phyloP scores from a whole-genome alignment of 2,113 vertebrate genomes.

The Ardeotis arabs region DNA sequence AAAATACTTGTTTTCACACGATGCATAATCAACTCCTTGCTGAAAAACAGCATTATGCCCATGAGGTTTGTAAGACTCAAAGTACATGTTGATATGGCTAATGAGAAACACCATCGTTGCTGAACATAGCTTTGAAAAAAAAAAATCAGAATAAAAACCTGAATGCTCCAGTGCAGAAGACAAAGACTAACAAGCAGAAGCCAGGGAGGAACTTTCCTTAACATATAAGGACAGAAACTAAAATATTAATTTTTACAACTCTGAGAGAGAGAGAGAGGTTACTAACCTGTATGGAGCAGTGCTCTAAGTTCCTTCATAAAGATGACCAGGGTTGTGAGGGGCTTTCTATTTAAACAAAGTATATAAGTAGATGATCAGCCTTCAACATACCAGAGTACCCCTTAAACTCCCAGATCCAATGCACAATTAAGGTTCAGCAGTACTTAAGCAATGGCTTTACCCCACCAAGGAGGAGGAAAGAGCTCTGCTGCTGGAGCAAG shows the following conservation, averaged over 20 bases:
- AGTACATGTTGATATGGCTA: not conserved
- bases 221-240: not conserved
- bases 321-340: not conserved
- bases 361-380: not conserved
- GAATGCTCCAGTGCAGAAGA: not conserved
- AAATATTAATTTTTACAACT: not conserved
- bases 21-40: not conserved
- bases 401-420: rapidly evolving
- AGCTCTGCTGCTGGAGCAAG: not conserved
- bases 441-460: not conserved
- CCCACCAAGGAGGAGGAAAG: not conserved
- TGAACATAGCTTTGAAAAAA: not conserved
- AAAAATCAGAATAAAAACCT: not conserved
- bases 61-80: not conserved
- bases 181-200: not conserved
- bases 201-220: not conserved
- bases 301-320: not conserved
- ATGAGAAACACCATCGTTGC: not conserved
- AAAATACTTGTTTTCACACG: not conserved
- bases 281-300: not conserved
- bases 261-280: not conserved
- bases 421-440: not conserved
- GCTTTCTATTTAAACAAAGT: not conserved
- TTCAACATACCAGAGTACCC: not conserved
- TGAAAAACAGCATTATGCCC: not conserved